Evolutionary conservation across 1,140 invertebrate species (phyloP), one percentile per base, ranked within the genome.

Genomic region (Calephelis nemesis): DNA sequence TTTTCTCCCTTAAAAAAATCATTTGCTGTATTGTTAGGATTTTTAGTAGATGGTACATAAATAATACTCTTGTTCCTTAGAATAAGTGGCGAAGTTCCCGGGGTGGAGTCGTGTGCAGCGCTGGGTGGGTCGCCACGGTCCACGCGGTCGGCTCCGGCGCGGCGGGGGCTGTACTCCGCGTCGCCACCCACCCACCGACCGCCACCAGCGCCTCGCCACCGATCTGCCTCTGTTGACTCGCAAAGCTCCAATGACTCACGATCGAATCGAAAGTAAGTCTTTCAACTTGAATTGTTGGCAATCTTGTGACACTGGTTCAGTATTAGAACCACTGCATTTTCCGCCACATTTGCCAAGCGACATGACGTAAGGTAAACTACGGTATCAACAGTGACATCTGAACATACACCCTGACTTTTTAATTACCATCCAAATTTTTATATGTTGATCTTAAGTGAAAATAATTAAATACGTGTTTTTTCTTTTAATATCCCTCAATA

Each of bases 161-260:
- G 96, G 50, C 93, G 95, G 47, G 95, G 96, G 5, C 93, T 97
- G 19, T 97, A 96, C 79, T 93, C 93, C 8, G 92, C 92, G 0
- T 90, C 93, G 70, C 94, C 93, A 8, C 94, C 94, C 8, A 79
- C 83, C 30, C 85, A 84, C 77, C 92, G 91, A 72, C 93, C 90
- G 86, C 94, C 78, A 92, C 95, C 83, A 87, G 94, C 93, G 74
- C 95, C 95, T 15, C 84, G 95, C 48, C 95, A 96, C 67, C 93
- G 96, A 62, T 96, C 96, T 13, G 94, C 94, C 5, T 97, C 96
- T 1, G 95, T 97, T 1, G 97, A 98, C 84, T 97, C 96, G 79
- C 96, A 97, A 85, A 97, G 96, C 83, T 97, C 96, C 15, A 95
- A 95, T 63, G 96, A 96, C 81, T 95, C 95, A 10, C 87, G 94